Conservation (phyloP, 2,797 vertebrate genomes). For the Coranthus polyacanthus region DNA sequence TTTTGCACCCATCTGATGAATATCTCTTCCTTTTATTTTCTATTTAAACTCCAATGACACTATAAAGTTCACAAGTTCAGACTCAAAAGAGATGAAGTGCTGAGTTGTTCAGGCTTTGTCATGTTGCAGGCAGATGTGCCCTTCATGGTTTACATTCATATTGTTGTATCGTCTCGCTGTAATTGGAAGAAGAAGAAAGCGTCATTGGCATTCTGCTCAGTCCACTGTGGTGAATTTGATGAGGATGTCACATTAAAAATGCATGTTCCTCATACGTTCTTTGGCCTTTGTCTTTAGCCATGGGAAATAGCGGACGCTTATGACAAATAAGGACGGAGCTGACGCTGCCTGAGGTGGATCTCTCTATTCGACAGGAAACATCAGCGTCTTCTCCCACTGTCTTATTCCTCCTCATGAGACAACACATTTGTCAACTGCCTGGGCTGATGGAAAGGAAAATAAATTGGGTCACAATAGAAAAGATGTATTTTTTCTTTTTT, state of each 20-base stretch:
- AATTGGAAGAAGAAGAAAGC: conserved; percentile 65
- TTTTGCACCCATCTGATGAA: conserved; percentile 10
- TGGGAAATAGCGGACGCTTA: conserved; percentile 75
- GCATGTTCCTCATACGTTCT: conserved; percentile 77
- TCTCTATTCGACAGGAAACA: conserved; percentile 66
- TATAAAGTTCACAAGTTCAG: conserved; percentile 48
- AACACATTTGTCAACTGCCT: conserved; percentile 50
- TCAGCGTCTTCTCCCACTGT: conserved; percentile 43
- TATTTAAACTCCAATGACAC: conserved; percentile 15
- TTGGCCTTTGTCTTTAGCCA: conserved; percentile 80
- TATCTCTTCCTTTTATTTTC: conserved; percentile 14
- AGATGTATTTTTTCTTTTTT: too few species aligned
- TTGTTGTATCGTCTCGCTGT: conserved; percentile 48
- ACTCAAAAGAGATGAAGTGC: conserved; percentile 29
- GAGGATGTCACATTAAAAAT: conserved; percentile 85
- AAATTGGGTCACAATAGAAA: conserved; percentile 49
- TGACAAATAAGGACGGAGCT: conserved; percentile 80
- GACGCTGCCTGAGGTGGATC: conserved; percentile 67
- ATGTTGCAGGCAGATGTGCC: conserved; percentile 50
- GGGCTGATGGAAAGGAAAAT: conserved; percentile 40
- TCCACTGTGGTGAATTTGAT: conserved; percentile 75
- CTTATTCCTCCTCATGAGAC: conserved; percentile 44
- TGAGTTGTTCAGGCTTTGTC: conserved; percentile 27
- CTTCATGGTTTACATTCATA: conserved; percentile 56
- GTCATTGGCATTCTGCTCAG: conserved; percentile 79